Conservation (phyloP, 2,113 vertebrate genomes). For the Barbus barbus region DNA sequence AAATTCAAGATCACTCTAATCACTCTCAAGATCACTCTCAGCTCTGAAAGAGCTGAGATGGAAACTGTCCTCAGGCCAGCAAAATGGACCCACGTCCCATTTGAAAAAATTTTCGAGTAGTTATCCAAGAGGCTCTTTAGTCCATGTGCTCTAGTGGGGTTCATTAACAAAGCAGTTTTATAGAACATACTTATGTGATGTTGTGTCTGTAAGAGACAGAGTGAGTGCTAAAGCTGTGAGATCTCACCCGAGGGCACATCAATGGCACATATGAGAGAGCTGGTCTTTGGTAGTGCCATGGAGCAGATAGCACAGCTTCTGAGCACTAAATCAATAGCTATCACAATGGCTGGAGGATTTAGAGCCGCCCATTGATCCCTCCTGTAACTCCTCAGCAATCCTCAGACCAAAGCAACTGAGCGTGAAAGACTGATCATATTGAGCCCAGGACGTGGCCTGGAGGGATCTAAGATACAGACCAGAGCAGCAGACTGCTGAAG, state of each 20-base stretch:
- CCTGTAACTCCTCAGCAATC: constrained; percentile 50
- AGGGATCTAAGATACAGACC: constrained; percentile 34
- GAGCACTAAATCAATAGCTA: constrained; percentile 54
- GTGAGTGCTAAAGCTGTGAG: constrained; percentile 5
- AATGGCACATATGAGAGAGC: constrained; percentile 39
- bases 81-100: background rate
- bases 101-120: background rate
- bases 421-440: constrained; percentile 43
- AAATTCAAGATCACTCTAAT: background rate
- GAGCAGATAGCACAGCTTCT: constrained; percentile 30
- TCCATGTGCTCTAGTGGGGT: background rate
- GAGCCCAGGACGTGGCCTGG: background rate
- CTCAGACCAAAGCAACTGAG: constrained; percentile 52
- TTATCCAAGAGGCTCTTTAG: constrained; percentile 2
- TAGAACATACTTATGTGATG: constrained; percentile 13
- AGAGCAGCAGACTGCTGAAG: constrained; percentile 12
- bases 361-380: constrained; percentile 51
- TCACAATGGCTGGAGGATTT: constrained; percentile 47
- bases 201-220: background rate
- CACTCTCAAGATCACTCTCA: background rate
- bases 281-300: constrained; percentile 27
- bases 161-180: constrained; percentile 7
- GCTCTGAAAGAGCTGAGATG: background rate
- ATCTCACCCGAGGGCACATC: constrained; percentile 34
- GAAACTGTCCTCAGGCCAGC: background rate